These are phyloP conservation scores for Strix uralensis DNA, from an alignment of 2,113 vertebrate species.

Conservation along the genomic window DNA sequence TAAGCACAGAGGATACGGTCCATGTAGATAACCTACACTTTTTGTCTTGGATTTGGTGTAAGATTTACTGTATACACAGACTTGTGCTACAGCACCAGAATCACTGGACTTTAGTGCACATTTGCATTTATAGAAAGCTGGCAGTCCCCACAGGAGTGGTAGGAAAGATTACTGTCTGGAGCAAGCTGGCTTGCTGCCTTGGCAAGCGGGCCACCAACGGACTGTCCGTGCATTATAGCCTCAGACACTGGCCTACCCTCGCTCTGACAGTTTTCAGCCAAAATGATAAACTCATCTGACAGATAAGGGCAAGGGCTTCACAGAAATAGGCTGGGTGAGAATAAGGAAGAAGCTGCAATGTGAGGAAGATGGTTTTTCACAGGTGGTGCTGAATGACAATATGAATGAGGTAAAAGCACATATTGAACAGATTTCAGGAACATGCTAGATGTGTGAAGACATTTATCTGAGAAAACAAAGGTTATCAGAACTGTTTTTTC, in stretches of 20 bases:
- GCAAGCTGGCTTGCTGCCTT: background rate
- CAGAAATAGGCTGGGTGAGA: background rate
- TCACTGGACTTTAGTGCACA: background rate
- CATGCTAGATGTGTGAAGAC: background rate
- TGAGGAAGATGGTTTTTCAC: background rate
- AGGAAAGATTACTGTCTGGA: background rate
- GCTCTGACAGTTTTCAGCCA: background rate
- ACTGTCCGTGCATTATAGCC: background rate
- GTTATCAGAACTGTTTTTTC: background rate
- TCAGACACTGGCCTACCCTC: background rate
- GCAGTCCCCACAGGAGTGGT: background rate
- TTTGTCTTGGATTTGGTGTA: background rate
- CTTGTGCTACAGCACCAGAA: background rate
- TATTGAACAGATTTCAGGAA: background rate
- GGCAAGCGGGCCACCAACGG: background rate
- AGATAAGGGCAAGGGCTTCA: background rate
- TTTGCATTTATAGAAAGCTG: background rate
- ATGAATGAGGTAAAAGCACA: background rate
- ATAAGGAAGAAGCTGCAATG: background rate
- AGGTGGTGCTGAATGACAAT: background rate
- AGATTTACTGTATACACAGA: background rate
- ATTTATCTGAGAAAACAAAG: background rate
- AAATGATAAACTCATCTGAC: background rate
- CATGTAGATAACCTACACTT: rapidly evolving
- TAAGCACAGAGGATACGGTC: background rate